Evolutionary conservation across 2,888 invertebrate species (phyloP), one percentile per base, ranked within the genome.

Genomic region (Aquatica leii): DNA sequence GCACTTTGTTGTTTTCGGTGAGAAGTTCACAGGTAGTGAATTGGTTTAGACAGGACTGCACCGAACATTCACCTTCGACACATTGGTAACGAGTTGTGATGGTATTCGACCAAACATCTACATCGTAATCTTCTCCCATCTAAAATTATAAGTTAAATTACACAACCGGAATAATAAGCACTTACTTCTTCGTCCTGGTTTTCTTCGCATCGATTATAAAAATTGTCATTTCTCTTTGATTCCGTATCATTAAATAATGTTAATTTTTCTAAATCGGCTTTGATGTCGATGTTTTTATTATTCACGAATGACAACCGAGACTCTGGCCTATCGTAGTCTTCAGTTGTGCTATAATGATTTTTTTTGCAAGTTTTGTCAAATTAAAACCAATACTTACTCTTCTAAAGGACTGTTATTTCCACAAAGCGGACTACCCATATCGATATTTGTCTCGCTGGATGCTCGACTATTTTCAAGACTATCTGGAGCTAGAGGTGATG

Each of bases 21-120:
- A 98, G 88, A 15, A 95, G 83, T 79, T 98, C 98, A 12, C 93
- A 86, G 0, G 92, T 90, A 0, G 96, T 97, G 82, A 98, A 98
- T 79, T 95, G 94, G 76, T 93, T 92, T 55, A 98, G 87, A 78
- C 97, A 97, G 0, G 95, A 94, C 73, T 92, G 90, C 53, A 97
- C 88, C 17, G 94, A 92, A 79, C 90, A 92, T 72, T 93, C 93
- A 41, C 90, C 90, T 59, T 91, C 92, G 69, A 89, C 90, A 74
- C 88, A 88, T 35, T 88, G 85, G 76, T 91, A 92, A 14, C 92
- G 86, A 0, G 89, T 86, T 2, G 89, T 83, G 1, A 81, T 78
- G 1, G 80, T 80, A 11, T 74, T 77, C 3, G 74, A 73, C 77
- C 77, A 77, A 59, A 74, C 52, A 50, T 73, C 75, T 5, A 68